Evolutionary conservation across 2,888 invertebrate genomes (phyloP), one percentile per base, ranked within the genome.

Genomic region (Carterocephalus palaemon): DNA sequence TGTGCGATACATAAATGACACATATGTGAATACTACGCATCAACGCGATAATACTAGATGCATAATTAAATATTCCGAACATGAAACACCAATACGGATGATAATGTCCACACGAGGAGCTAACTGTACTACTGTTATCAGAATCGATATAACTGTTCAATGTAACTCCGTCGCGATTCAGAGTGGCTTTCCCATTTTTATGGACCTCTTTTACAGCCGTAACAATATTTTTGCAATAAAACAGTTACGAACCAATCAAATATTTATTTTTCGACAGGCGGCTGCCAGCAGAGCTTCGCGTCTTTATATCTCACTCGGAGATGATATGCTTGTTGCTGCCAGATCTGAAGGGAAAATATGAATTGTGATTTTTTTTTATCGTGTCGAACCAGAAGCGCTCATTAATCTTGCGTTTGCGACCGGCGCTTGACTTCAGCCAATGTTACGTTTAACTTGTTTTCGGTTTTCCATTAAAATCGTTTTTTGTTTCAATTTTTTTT

Each of bases 221-320:
- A 24, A 23, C 6, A 9, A 22, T 34, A 23, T 24, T 23, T 31
- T 36, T 36, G 17, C 19, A 36, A 36, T 23, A 12, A 38, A 38
- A 12, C 15, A 12, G 37, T 13, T 38, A 23, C 34, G 20, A 19
- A 19, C 19, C 20, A 29, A 38, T 38, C 38, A 38, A 20, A 38
- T 20, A 12, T 19, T 38, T 38, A 38, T 29, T 13, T 38, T 20
- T n/a, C 3, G 28, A 29, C 8, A 28, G 17, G 20, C 28, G 19
- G 28, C 28, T 17, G 38, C 20, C 20, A 17, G 12, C 13, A 28
- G 7, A 8, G 28, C 20, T 38, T 29, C 29, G 4, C 16, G 28
- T 13, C 13, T 13, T 32, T 19, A 20, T 16, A 26, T 26, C 28
- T 26, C 19, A 29, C 28, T 29, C 13, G n/a, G 20, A 28, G 20